Base-by-base conservation (phyloP, 2,888 invertebrate genomes). In the Lasioglossum zephyrum region DNA sequence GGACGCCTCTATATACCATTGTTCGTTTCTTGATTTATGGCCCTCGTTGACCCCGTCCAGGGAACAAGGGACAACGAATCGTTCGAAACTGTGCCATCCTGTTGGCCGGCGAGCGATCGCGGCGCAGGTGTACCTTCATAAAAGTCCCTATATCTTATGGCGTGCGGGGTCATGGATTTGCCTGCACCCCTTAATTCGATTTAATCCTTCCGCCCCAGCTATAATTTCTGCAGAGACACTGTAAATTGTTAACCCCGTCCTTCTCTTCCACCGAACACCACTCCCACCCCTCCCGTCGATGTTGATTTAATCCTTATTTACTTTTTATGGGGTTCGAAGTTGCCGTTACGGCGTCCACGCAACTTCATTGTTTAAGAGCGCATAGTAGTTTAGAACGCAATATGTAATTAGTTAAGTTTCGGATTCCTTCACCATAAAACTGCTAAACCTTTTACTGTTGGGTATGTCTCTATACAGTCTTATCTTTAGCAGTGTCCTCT, bases 11-110 rank as follows among this genome's bases (percentile, higher is more conserved):
- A 79, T 87, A 80, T 87, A 80, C 86, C 84, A 88, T 90, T 90
- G 90, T 84, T 89, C 88, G 84, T 86, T 84, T 87, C 81, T 90
- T 91, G 90, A 90, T 91, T 90, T 91, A 90, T 90, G 82, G 84
- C 72, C 81, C 82, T 82, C 87, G 84, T 86, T 85, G 85, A 84
- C 85, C 84, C 44, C 72, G 81, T 79, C 76, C 82, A 63, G 77
- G 74, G 77, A 88, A 79, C 84, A 79, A 49, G 81, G 82, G 79
- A 79, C 84, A 79, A 82, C 81, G 84, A 85, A 85, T 86, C 75
- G 90, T 70, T 79, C 57, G 83, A 79, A 82, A 70, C 74, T 79
- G 74, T 81, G 79, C 82, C 79, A 49, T 66, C 44, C 74, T 66
- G 53, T 9, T 18, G 49, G 22, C n/a, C 49, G 5, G 49, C 57